Conservation (phyloP, 2,888 invertebrate genomes). For the Pyralis farinalis region DNA sequence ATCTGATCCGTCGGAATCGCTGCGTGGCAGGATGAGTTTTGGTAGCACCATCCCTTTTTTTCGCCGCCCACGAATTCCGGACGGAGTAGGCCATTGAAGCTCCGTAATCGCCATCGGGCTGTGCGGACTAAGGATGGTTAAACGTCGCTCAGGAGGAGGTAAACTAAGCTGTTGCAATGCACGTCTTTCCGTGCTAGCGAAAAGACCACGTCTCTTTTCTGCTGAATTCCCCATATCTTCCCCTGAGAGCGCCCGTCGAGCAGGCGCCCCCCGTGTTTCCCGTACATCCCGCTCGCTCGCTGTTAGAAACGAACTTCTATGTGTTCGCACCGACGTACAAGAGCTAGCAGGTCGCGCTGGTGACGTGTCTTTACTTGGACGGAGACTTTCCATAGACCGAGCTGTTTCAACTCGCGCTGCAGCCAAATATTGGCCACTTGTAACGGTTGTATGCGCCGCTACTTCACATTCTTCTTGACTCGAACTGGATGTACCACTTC, state of each 20-base stretch:
- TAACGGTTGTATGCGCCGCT: conserved; percentile 60
- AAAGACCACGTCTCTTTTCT: conserved; percentile 84
- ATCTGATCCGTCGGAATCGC: conserved; percentile 87
- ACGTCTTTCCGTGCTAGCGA: conserved; percentile 84
- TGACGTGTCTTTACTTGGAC: conserved; percentile 78
- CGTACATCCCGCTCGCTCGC: conserved; percentile 85
- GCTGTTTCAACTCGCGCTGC: conserved; percentile 81
- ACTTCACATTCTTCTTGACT: conserved; percentile 86
- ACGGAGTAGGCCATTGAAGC: conserved; percentile 81
- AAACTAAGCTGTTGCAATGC: conserved; percentile 85
- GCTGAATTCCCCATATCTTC: conserved; percentile 83
- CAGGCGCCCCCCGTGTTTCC: conserved; percentile 83
- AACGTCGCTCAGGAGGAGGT: conserved; percentile 84
- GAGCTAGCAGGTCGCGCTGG: conserved; percentile 79
- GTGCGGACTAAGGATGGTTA: conserved; percentile 91
- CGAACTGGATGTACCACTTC: conserved; percentile 84
- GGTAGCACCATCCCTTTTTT: conserved; percentile 88
- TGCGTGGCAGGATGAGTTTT: conserved; percentile 87
- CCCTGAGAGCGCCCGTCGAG: conserved; percentile 82
- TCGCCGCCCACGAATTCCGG: conserved; percentile 82
- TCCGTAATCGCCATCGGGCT: conserved; percentile 87
- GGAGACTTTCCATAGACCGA: conserved; percentile 86
- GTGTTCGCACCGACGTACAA: conserved; percentile 69
- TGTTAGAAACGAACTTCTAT: conserved; percentile 83
- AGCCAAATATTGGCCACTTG: conserved; percentile 77